Percentiles rank a stretch among this genome's conserved stretches.
These are phyloP conservation scores for Melanotaenia nigrans DNA, from an alignment of 2,797 vertebrate genomes.

Conservation along the genomic window DNA sequence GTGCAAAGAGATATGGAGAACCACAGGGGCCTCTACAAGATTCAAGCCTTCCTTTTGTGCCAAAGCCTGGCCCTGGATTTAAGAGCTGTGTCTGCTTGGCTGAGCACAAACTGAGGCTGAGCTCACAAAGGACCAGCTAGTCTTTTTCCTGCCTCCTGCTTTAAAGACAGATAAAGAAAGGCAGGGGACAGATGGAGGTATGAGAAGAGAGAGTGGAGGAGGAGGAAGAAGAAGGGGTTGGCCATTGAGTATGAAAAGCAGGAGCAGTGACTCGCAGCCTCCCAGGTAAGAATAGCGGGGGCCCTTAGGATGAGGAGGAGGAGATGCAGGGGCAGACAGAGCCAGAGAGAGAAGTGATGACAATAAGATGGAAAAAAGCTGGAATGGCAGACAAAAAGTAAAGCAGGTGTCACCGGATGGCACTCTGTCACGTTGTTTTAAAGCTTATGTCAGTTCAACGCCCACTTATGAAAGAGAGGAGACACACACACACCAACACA, in stretches of 20 bases:
- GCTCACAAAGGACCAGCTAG: constrained; percentile 70
- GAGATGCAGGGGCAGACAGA: neutral
- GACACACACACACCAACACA: constrained; percentile 22
- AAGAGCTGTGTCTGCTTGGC: constrained; percentile 72
- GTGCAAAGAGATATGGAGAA: constrained; percentile 61
- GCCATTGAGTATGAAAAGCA: constrained; percentile 65
- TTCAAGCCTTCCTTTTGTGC: constrained; percentile 74
- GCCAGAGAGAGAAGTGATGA: constrained; percentile 36
- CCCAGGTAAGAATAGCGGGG: constrained; percentile 72
- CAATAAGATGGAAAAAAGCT: constrained; percentile 53
- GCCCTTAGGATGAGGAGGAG: constrained; percentile 13
- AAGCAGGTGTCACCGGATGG: constrained; percentile 67
- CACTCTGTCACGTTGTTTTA: constrained; percentile 65
- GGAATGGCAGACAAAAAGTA: constrained; percentile 43
- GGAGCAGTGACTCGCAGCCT: constrained; percentile 61
- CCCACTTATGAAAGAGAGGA: constrained; percentile 35
- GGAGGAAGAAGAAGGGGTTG: constrained; percentile 41
- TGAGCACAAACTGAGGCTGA: constrained; percentile 75
- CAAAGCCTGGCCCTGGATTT: constrained; percentile 67
- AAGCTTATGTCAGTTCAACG: constrained; percentile 59
- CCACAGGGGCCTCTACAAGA: constrained; percentile 66
- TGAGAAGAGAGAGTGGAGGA: constrained; percentile 46
- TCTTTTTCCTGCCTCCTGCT: constrained; percentile 72
- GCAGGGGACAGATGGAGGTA: constrained; percentile 76
- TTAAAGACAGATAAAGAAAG: constrained; percentile 74